A percentile compares a stretch with the other conserved stretches of the same genome.
phyloP scores from a whole-genome alignment of 1,140 invertebrate species.

The Cataglyphis hispanica region DNA sequence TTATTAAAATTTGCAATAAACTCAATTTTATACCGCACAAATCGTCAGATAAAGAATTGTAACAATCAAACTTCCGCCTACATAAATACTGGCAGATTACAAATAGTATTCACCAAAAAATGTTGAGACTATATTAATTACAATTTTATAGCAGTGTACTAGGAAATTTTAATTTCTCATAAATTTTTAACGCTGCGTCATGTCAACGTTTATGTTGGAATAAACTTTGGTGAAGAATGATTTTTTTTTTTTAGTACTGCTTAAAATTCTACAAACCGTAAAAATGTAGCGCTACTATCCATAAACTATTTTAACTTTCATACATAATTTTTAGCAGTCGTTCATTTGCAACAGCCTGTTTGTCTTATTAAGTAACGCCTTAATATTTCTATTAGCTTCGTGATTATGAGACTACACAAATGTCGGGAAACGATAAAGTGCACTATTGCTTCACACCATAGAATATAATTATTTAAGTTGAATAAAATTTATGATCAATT shows the following conservation, averaged over 20 bases:
- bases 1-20: constrained; percentile 65
- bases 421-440: constrained; percentile 1
- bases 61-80: constrained; percentile 24
- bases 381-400: constrained; percentile 26
- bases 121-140: not conserved
- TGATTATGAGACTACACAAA: not conserved
- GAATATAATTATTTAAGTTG: constrained; percentile 5
- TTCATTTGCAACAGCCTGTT: constrained; percentile 73
- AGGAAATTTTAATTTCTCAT: not conserved
- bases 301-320: constrained; percentile 80
- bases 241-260: not conserved
- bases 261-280: constrained; percentile 3
- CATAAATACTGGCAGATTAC: constrained; percentile 14
- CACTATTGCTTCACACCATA: not conserved
- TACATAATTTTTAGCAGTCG: constrained; percentile 75
- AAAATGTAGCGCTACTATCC: constrained; percentile 64
- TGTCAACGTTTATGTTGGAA: not conserved
- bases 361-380: constrained; percentile 58
- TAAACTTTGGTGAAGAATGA: not conserved
- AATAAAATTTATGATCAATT: constrained; percentile 60
- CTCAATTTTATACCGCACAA: constrained; percentile 7
- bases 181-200: not conserved
- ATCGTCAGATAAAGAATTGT: constrained; percentile 22
- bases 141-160: not conserved
- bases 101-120: not conserved